Conservation (phyloP, 1,140 invertebrate genomes). For the Conus ventricosus region DNA sequence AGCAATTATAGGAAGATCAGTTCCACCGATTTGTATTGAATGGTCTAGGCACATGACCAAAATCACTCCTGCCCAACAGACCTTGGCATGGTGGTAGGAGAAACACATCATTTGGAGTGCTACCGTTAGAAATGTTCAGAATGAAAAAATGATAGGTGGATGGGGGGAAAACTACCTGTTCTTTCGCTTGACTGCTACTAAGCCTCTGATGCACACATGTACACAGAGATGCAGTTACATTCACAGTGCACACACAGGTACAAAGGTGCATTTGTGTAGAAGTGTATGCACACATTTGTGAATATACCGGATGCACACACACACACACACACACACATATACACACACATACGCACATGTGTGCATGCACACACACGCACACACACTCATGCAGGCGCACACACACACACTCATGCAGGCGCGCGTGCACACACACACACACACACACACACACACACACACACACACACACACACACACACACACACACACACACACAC, state of each 20-base stretch:
- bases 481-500: slow-evolving; percentile 4
- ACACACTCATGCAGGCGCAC: neutral
- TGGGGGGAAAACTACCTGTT: no score
- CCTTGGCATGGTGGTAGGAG: no score
- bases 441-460: neutral
- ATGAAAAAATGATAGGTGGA: no score
- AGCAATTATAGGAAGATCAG: no score
- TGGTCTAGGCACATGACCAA: no score
- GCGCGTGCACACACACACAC: neutral
- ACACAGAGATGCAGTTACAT: neutral
- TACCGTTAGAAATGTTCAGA: no score
- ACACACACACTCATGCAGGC: neutral
- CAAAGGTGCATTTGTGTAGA: neutral
- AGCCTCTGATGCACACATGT: neutral
- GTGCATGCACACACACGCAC: neutral
- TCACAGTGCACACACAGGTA: neutral
- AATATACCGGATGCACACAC: neutral
- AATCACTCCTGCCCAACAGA: no score
- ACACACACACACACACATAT: neutral
- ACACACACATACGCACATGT: neutral
- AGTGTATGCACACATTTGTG: neutral
- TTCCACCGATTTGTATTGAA: no score
- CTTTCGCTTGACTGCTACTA: no score
- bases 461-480: neutral
- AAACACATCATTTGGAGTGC: no score